These are phyloP conservation scores for Halictus ligatus DNA, from an alignment of 2,888 invertebrate species.

Conservation along the genomic window DNA sequence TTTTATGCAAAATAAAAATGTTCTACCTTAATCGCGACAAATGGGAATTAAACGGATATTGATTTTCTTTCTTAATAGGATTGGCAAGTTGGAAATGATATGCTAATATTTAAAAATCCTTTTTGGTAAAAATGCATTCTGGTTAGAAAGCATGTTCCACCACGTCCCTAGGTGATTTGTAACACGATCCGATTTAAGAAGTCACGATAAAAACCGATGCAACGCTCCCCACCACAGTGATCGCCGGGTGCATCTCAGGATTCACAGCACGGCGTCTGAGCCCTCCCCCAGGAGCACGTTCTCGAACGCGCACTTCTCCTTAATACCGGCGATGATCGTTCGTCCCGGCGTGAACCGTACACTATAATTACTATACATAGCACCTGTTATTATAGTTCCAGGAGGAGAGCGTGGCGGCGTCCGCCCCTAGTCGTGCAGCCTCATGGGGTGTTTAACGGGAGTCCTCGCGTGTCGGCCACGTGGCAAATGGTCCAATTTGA, in stretches of 20 bases:
- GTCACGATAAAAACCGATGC: not conserved
- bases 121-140: not conserved
- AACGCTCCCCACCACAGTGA: not conserved
- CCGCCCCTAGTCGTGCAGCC: slow-evolving; percentile 57
- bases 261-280: not conserved
- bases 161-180: not conserved
- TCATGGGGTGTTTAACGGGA: slow-evolving; percentile 66
- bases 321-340: slow-evolving; percentile 30
- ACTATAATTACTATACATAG: slow-evolving; percentile 64
- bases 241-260: not conserved
- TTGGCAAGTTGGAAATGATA: not conserved
- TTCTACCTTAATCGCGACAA: not conserved
- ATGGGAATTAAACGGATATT: not conserved
- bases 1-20: slow-evolving; percentile 1
- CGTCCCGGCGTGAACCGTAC: slow-evolving; percentile 30
- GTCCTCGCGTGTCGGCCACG: slow-evolving; percentile 70
- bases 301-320: slow-evolving; percentile 16
- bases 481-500: slow-evolving; percentile 74
- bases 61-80: not conserved
- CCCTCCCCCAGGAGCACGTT: not conserved
- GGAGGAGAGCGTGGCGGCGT: slow-evolving; percentile 53
- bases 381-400: slow-evolving; percentile 72
- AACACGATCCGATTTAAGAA: not conserved
- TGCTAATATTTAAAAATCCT: not conserved
- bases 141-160: not conserved